Conservation (phyloP, 1,140 invertebrate genomes). For the Stegodyphus dumicola region DNA sequence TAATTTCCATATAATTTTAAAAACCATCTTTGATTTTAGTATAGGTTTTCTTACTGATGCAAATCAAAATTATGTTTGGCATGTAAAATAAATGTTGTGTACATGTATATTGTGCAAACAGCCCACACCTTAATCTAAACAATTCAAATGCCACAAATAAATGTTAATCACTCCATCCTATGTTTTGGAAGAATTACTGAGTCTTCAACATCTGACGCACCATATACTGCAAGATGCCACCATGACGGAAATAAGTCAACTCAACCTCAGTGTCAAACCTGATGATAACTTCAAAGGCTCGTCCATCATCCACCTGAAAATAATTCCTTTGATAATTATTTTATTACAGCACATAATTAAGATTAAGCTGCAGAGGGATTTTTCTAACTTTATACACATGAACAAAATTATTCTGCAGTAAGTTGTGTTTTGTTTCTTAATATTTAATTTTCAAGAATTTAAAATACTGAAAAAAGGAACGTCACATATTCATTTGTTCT, state of each 20-base stretch:
- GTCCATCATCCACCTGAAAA: constrained; percentile 72
- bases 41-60: background rate
- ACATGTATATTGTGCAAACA: background rate
- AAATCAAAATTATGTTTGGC: background rate
- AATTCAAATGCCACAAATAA: background rate
- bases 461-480: too few species aligned
- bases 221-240: constrained; percentile 98
- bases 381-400: too few species aligned
- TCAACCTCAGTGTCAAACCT: constrained; percentile 99
- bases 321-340: background rate
- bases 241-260: constrained; percentile 91
- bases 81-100: background rate
- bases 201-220: constrained; percentile 81
- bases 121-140: background rate
- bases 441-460: too few species aligned
- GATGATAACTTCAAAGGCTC: constrained; percentile 79
- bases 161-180: background rate
- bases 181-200: background rate
- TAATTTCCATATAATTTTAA: background rate
- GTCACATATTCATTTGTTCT: too few species aligned
- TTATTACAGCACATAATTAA: too few species aligned
- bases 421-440: too few species aligned
- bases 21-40: background rate
- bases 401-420: too few species aligned
- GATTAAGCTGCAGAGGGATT: too few species aligned